Base-by-base conservation (phyloP, 2,888 invertebrate species). In the Uloborus plumipes region DNA sequence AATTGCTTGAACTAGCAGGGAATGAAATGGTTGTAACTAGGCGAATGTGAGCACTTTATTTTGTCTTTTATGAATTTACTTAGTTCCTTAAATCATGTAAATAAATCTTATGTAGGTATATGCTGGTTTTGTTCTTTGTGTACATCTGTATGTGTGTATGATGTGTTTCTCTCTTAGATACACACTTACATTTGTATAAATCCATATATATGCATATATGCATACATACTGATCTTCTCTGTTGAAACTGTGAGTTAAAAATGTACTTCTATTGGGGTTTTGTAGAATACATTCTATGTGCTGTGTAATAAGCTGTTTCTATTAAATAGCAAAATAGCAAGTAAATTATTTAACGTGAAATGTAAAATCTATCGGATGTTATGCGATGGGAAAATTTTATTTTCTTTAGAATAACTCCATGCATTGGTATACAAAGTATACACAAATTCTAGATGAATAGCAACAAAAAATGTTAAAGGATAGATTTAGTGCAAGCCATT, bases 361-460 rank as follows among this genome's bases (percentile, higher is more conserved):
- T 69, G 59, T 73, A 69, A 80, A 73, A 80, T 77, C 70, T 81
- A 81, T 81, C 69, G 69, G 69, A 74, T 81, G 80, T 81, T 81
- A 74, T 65, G 75, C 70, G 64, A 74, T 81, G 74, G 65, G 78
- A 62, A 81, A 70, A 81, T 81, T 81, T 81, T 81, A 80, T 80
- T 80, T 80, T 80, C 69, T 74, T 70, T 81, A 74, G 74, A 64
- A 55, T 66, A n/a, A 66, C 66, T 20, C 53, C 64, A 69, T 80
- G 61, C 66, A 73, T 59, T 70, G 62, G 62, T 69, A 74, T 74
- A 70, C 47, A 72, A 64, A 66, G 58, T 59, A 72, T 39, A 74
- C 58, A 67, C 64, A 64, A 70, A 81, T 70, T 70, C 62, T 74
- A 81, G 80, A 64, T 81, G 66, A 61, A 59, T 81, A 74, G 79